Percentiles rank a stretch among this genome's conserved stretches.
Evolutionary conservation across 2,888 invertebrate genomes (phyloP).

Genomic region (Cyclophora albipunctata): DNA sequence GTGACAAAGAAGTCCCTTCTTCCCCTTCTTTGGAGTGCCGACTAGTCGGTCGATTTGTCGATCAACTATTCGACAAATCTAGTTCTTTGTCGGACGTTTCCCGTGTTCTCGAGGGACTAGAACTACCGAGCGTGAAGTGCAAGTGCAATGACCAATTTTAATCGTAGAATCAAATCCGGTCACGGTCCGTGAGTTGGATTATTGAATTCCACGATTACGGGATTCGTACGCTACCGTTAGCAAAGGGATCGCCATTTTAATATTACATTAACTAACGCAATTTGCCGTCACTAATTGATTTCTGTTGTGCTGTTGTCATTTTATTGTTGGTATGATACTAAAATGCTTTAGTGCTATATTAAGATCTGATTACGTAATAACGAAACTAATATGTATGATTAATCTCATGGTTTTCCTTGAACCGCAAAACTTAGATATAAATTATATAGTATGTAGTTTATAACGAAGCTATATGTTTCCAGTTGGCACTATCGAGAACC

Average conservation of each 20-base stretch:
- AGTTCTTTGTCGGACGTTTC: not conserved
- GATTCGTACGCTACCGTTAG: not conserved
- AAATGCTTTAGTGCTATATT: no score
- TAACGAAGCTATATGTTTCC: no score
- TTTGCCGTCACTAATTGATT: not conserved
- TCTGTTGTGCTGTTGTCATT: no score
- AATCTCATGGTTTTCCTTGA: no score
- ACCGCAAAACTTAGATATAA: no score
- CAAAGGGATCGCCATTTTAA: not conserved
- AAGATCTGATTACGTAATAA: no score
- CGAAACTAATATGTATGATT: no score
- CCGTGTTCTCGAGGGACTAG: conserved; percentile 13
- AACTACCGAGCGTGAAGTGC: conserved; percentile 11
- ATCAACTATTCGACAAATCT: conserved; percentile 11
- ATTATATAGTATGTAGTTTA: no score
- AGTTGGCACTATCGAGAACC: no score
- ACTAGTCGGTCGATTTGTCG: conserved; percentile 32
- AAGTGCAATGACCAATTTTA: conserved; percentile 23
- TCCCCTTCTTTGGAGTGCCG: conserved; percentile 47
- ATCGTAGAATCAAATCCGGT: conserved; percentile 20
- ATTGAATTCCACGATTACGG: conserved; percentile 8
- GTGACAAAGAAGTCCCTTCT: conserved; percentile 62
- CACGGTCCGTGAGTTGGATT: conserved; percentile 16
- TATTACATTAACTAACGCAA: not conserved
- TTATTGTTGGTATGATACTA: no score